These are phyloP conservation scores for Rostratula benghalensis DNA, from an alignment of 2,113 vertebrate genomes.

Conservation along the genomic window DNA sequence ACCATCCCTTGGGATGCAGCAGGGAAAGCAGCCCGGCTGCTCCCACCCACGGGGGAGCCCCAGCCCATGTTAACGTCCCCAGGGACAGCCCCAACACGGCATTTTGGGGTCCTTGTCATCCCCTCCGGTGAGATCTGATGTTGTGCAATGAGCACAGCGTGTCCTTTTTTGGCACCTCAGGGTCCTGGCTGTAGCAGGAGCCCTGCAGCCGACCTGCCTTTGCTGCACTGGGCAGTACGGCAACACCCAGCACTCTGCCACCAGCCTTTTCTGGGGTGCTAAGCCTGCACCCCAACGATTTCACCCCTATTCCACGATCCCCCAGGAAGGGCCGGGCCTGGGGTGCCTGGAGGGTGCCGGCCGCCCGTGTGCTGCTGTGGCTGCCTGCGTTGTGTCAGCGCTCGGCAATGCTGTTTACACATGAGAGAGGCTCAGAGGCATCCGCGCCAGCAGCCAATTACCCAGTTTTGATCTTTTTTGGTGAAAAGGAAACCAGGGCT, in stretches of 20 bases:
- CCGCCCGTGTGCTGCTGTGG: neutral
- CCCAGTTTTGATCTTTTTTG: constrained; percentile 75
- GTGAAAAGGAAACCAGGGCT: constrained; percentile 71
- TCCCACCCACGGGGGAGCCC: neutral
- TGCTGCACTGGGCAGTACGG: rapidly evolving
- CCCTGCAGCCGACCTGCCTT: neutral
- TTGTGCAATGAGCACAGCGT: neutral
- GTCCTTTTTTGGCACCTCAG: neutral
- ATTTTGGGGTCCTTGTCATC: rapidly evolving
- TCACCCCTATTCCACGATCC: neutral
- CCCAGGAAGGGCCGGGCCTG: neutral
- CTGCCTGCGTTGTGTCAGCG: constrained; percentile 62
- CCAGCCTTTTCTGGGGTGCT: neutral
- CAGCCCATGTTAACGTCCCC: rapidly evolving
- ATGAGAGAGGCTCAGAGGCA: constrained; percentile 68
- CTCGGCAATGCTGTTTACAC: constrained; percentile 72
- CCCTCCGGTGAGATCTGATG: neutral
- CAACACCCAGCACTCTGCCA: rapidly evolving
- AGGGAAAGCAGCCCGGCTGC: neutral
- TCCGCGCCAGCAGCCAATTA: constrained; percentile 61
- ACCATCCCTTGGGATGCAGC: rapidly evolving
- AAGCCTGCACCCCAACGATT: neutral
- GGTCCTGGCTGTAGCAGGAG: rapidly evolving
- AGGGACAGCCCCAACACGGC: neutral
- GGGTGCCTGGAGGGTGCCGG: neutral